phyloP scores from a whole-genome alignment of 2,113 vertebrate genomes.

The Silurus glanis region DNA sequence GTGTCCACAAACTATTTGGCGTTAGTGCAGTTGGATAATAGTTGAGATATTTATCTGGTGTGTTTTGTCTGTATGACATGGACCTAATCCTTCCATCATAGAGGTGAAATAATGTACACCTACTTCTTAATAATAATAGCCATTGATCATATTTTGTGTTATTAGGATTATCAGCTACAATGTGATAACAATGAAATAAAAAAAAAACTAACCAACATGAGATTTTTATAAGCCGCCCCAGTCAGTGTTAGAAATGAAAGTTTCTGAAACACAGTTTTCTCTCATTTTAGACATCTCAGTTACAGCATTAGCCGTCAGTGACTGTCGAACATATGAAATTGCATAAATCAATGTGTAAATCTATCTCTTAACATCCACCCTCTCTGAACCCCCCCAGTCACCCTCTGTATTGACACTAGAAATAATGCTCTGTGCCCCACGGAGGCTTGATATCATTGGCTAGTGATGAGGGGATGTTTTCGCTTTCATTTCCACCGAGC shows the following conservation, averaged over 20 bases:
- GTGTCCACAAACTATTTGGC: too few species aligned
- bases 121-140: neutral
- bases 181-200: neutral
- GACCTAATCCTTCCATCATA: neutral
- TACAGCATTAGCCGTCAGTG: constrained; percentile 26
- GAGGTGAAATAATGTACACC: neutral
- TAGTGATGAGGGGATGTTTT: constrained; percentile 48
- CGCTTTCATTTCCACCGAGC: constrained; percentile 46
- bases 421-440: constrained; percentile 37
- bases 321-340: constrained; percentile 44
- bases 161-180: neutral
- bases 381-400: neutral
- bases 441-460: constrained; percentile 52
- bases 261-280: neutral
- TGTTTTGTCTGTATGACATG: neutral
- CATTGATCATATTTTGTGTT: neutral
- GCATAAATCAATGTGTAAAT: constrained; percentile 50
- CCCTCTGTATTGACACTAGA: constrained; percentile 47
- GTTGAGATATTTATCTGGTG: too few species aligned
- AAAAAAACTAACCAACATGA: neutral
- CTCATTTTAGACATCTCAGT: constrained; percentile 30
- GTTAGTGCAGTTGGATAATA: too few species aligned
- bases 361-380: constrained; percentile 43
- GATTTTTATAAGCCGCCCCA: neutral
- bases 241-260: neutral